Percentiles rank a stretch among this genome's conserved stretches.
Conservation (phyloP, 2,797 vertebrate species). For the Masticophis lateralis region DNA sequence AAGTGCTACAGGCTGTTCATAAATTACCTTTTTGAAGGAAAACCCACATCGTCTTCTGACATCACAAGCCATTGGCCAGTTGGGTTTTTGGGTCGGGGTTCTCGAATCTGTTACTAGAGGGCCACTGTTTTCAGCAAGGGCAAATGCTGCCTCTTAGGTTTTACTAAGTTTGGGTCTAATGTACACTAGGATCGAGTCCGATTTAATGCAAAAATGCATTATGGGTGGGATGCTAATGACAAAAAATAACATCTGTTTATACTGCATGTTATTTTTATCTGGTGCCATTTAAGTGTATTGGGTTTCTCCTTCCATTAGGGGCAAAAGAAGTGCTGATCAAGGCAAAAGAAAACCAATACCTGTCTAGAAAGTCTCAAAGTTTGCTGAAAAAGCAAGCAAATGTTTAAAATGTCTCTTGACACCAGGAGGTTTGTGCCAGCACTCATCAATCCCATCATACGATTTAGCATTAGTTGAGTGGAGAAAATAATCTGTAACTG, state of each 20-base stretch:
- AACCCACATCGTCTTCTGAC: neutral
- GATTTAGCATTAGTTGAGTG: neutral
- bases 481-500: neutral
- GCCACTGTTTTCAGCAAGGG: neutral
- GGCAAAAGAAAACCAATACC: neutral
- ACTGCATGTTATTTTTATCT: neutral
- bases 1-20: neutral
- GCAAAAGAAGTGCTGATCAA: neutral
- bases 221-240: neutral
- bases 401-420: neutral
- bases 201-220: neutral
- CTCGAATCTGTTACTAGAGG: neutral
- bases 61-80: neutral
- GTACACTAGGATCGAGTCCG: neutral
- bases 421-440: neutral
- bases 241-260: neutral
- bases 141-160: neutral
- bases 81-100: neutral
- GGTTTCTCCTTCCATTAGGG: neutral
- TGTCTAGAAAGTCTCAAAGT: neutral
- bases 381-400: neutral
- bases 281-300: neutral
- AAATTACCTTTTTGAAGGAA: neutral
- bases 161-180: neutral
- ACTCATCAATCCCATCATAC: neutral